Percentiles rank a stretch among this genome's conserved stretches.
phyloP scores from a whole-genome alignment of 2,888 invertebrate species.

The Cheilosia pagana region DNA sequence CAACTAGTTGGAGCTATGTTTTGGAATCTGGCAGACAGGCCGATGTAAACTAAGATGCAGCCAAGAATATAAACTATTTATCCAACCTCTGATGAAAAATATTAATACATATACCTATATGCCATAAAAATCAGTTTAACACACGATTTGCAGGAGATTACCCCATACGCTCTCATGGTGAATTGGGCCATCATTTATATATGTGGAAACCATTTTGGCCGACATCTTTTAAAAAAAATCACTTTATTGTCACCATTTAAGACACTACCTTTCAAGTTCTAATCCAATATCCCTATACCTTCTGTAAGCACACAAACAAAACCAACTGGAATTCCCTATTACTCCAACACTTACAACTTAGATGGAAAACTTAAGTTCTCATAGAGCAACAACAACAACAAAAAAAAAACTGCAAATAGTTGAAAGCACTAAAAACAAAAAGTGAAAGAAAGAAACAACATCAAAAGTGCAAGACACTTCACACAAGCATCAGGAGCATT shows the following conservation, averaged over 20 bases:
- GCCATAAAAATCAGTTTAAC: too few relatives aligned
- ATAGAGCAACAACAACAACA: background rate
- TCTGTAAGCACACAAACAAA: background rate
- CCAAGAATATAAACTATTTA: too few relatives aligned
- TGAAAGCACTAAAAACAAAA: conserved; percentile 15
- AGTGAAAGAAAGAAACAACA: conserved; percentile 11
- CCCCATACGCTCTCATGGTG: too few relatives aligned
- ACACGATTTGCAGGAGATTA: too few relatives aligned
- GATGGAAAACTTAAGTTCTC: conserved; percentile 19
- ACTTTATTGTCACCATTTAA: background rate
- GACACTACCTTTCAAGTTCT: background rate
- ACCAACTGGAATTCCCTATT: background rate
- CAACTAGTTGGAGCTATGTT: too few relatives aligned
- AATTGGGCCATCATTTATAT: too few relatives aligned
- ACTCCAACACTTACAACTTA: conserved; percentile 16
- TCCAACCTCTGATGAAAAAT: too few relatives aligned
- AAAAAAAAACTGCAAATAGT: background rate
- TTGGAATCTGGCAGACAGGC: too few relatives aligned
- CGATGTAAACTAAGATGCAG: too few relatives aligned
- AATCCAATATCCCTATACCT: background rate
- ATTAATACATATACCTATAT: too few relatives aligned
- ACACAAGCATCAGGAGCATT: conserved; percentile 22
- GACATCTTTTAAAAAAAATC: background rate
- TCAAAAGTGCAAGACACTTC: conserved; percentile 54
- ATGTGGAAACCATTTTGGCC: too few relatives aligned